Evolutionary conservation across 2,113 vertebrate genomes (phyloP).

Genomic region (Cyphotilapia sp.): DNA sequence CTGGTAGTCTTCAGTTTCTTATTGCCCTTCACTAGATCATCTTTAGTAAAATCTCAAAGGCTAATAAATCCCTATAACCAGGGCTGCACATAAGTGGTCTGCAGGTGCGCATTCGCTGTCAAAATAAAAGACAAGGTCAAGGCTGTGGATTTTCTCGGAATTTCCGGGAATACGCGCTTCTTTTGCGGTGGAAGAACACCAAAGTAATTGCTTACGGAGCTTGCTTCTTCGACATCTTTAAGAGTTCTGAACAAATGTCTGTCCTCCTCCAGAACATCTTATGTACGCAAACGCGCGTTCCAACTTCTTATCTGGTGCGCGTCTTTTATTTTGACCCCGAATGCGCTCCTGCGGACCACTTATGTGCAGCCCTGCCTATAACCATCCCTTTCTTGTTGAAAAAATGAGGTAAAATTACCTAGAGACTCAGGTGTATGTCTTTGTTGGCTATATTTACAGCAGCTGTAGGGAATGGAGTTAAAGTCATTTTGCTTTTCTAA

Average conservation of each 20-base stretch:
- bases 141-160: background rate
- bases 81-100: background rate
- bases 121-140: background rate
- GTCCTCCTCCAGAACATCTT: background rate
- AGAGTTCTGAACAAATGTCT: background rate
- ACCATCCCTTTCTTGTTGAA: background rate
- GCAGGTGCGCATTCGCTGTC: background rate
- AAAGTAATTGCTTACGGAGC: background rate
- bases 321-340: background rate
- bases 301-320: background rate
- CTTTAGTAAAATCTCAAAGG: background rate
- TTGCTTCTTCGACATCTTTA: background rate
- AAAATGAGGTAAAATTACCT: background rate
- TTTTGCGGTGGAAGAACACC: background rate
- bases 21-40: background rate
- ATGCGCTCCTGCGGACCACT: background rate
- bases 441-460: background rate
- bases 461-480: background rate
- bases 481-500: background rate
- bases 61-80: background rate
- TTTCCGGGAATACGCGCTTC: background rate
- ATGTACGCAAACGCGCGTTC: background rate
- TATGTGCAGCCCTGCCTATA: background rate
- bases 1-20: background rate
- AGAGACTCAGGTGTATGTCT: background rate